Evolutionary conservation across 2,797 vertebrate genomes (phyloP).

Genomic region (Halcyon leucocephala): DNA sequence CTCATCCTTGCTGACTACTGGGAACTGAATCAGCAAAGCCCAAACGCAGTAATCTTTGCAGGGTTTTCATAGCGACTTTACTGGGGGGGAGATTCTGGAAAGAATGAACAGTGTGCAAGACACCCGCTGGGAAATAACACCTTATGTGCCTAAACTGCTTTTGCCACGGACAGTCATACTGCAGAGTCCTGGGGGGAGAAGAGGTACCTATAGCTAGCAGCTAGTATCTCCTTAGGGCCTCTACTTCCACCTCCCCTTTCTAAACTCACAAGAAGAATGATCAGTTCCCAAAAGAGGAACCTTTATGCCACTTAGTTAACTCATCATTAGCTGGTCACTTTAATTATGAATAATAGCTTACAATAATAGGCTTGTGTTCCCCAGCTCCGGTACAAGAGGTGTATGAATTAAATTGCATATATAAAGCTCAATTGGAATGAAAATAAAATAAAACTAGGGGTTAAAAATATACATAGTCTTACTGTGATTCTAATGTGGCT

Average conservation of each 20-base stretch:
- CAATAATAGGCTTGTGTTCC: background rate
- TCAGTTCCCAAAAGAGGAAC: background rate
- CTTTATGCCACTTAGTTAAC: background rate
- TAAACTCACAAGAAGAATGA: background rate
- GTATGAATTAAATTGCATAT: background rate
- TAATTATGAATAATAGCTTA: background rate
- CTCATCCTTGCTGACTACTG: background rate
- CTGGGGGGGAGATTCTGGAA: background rate
- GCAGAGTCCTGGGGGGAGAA: background rate
- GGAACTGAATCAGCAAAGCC: background rate
- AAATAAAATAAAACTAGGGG: background rate
- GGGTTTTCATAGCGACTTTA: background rate
- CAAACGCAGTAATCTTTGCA: background rate
- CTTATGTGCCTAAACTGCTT: background rate
- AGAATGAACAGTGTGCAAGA: background rate
- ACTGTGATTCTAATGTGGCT: background rate
- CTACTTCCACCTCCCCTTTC: background rate
- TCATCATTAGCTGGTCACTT: background rate
- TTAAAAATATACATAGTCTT: background rate
- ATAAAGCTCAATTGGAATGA: background rate
- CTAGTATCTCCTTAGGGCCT: background rate
- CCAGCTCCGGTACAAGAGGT: background rate
- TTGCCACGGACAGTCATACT: background rate
- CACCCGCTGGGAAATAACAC: background rate
- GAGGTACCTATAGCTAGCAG: background rate